Evolutionary conservation across 2,888 invertebrate species (phyloP).

Genomic region (Drosophila algonquin): DNA sequence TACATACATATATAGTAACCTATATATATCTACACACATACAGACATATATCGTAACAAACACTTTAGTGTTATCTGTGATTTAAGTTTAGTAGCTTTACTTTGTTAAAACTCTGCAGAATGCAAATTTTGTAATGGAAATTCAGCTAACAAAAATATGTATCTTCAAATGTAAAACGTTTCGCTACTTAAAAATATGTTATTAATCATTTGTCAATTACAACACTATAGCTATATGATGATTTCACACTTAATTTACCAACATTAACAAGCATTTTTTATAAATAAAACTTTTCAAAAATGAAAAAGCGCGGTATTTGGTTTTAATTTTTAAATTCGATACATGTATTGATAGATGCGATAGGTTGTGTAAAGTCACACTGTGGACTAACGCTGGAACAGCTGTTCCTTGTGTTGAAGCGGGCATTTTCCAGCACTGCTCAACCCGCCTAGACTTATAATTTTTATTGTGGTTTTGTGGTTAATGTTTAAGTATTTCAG

Average conservation of each 20-base stretch:
- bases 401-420: background rate
- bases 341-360: background rate
- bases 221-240: slow-evolving; percentile 49
- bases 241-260: slow-evolving; percentile 43
- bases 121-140: slow-evolving; percentile 36
- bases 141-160: slow-evolving; percentile 33
- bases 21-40: slow-evolving; percentile 42
- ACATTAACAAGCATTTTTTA: slow-evolving; percentile 74
- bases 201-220: slow-evolving; percentile 64
- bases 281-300: slow-evolving; percentile 70
- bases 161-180: slow-evolving; percentile 53
- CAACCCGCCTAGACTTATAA: background rate
- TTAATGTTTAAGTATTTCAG: background rate
- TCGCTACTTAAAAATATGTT: slow-evolving; percentile 56
- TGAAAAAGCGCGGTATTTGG: background rate
- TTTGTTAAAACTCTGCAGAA: slow-evolving; percentile 71
- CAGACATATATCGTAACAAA: slow-evolving; percentile 71
- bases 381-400: background rate
- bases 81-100: slow-evolving; percentile 83
- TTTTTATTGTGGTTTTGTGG: background rate
- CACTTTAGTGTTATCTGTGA: slow-evolving; percentile 83
- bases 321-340: slow-evolving; percentile 12
- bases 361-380: no score
- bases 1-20: slow-evolving; percentile 37
- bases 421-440: slow-evolving; percentile 1